Conservation (phyloP, 30 jellyfish, hydroid and myxozoan species). For the Nemopilema nomurai region DNA sequence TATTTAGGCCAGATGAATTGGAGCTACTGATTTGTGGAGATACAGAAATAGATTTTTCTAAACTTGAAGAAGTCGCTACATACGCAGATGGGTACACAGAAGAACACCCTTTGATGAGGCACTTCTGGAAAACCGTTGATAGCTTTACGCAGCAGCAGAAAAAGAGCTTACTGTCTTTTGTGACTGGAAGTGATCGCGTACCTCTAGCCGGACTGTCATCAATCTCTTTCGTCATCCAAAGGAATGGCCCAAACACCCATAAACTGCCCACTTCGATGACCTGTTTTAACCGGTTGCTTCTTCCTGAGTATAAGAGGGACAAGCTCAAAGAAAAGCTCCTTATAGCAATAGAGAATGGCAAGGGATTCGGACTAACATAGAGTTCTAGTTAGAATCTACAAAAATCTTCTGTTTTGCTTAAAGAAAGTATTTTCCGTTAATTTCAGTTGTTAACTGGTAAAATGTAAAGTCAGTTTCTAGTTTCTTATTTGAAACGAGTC, state of each 20-base stretch:
- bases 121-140: slow-evolving; percentile 83
- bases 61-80: slow-evolving; percentile 80
- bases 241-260: slow-evolving; percentile 91
- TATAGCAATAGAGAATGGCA: slow-evolving; percentile 84
- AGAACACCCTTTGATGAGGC: slow-evolving; percentile 65
- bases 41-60: slow-evolving; percentile 83
- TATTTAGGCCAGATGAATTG: slow-evolving; percentile 90
- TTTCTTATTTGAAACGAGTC: no score
- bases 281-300: slow-evolving; percentile 83
- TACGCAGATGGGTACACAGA: slow-evolving; percentile 79
- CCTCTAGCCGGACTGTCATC: slow-evolving; percentile 90
- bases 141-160: slow-evolving; percentile 68
- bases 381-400: no score
- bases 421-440: no score
- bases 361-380: slow-evolving; percentile 94
- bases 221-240: slow-evolving; percentile 72
- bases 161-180: slow-evolving; percentile 82
- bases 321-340: slow-evolving; percentile 75
- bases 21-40: slow-evolving; percentile 94
- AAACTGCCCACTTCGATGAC: slow-evolving; percentile 96
- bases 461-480: no score
- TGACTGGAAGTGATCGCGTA: slow-evolving; percentile 96
- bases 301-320: slow-evolving; percentile 71
- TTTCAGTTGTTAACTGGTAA: no score
- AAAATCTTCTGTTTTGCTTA: no score